phyloP scores from a whole-genome alignment of 2,888 invertebrate species.

The Geotrupes spiniger region DNA sequence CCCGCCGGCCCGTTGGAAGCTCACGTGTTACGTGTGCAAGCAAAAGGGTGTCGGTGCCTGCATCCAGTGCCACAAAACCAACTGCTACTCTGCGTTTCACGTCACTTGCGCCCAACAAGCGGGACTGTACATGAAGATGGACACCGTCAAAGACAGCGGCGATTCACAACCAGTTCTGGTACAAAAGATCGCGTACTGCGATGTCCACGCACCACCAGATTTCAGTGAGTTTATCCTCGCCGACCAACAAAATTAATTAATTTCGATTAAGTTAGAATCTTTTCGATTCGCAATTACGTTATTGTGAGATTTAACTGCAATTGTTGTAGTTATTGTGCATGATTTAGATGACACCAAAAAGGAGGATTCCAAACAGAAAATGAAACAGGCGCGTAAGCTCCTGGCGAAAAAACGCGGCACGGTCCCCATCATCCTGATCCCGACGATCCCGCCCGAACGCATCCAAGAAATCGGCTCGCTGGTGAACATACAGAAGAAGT shows the following conservation, averaged over 20 bases:
- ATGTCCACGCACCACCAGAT: constrained; percentile 82
- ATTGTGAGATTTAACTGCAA: too few species aligned
- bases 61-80: constrained; percentile 94
- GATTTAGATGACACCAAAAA: constrained; percentile 43
- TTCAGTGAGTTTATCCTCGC: constrained; percentile 26
- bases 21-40: constrained; percentile 97
- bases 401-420: constrained; percentile 81
- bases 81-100: constrained; percentile 97
- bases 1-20: constrained; percentile 91
- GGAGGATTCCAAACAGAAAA: constrained; percentile 73
- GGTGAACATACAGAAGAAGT: constrained; percentile 70
- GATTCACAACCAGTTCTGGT: constrained; percentile 72
- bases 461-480: constrained; percentile 83
- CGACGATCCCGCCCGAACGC: constrained; percentile 85
- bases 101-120: constrained; percentile 99
- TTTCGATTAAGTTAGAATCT: too few species aligned
- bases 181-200: constrained; percentile 95
- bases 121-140: constrained; percentile 93
- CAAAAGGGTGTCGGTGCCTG: constrained; percentile 91
- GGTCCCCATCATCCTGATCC: constrained; percentile 88
- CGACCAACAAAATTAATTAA: too few species aligned
- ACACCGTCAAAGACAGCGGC: constrained; percentile 69
- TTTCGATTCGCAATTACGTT: too few species aligned
- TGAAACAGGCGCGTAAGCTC: constrained; percentile 83
- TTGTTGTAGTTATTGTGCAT: not conserved